A percentile compares a stretch with the other conserved stretches of the same genome.
Conservation (phyloP, 2,113 vertebrate species). For the Myrmophylax atrothorax region DNA sequence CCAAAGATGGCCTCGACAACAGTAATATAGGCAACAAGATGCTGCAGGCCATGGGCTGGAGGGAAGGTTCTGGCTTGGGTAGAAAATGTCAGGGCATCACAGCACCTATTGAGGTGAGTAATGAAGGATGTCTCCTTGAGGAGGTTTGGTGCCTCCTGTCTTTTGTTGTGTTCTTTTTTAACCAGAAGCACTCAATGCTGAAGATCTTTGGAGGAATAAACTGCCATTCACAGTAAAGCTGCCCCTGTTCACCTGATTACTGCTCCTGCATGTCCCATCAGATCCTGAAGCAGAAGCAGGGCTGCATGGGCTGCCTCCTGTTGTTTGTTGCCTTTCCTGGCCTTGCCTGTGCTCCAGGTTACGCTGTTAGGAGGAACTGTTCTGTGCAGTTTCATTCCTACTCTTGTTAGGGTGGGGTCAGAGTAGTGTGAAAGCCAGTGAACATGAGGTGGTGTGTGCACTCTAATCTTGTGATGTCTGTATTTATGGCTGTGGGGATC, state of each 20-base stretch:
- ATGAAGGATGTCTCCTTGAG: not conserved
- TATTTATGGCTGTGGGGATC: accelerated
- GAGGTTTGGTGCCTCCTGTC: not conserved
- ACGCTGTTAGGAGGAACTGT: not conserved
- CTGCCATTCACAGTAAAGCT: not conserved
- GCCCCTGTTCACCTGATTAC: accelerated
- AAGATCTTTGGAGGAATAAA: not conserved
- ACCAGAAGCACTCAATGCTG: not conserved
- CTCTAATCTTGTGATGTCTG: not conserved
- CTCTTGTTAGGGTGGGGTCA: not conserved
- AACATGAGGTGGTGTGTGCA: accelerated
- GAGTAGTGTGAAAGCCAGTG: accelerated
- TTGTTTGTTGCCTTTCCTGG: not conserved
- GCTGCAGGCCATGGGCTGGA: slow-evolving; percentile 99
- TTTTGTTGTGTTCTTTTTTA: not conserved
- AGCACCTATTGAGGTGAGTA: slow-evolving; percentile 91
- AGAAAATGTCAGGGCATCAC: slow-evolving; percentile 98
- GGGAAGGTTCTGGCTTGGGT: slow-evolving; percentile 95
- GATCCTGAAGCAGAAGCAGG: not conserved
- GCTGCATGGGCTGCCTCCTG: not conserved
- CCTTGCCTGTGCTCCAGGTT: not conserved
- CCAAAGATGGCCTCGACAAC: slow-evolving; percentile 95
- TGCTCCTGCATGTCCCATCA: accelerated
- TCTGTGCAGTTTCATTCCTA: accelerated
- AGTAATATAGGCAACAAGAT: slow-evolving; percentile 99